These are phyloP conservation scores for Amniataba percoides DNA, from an alignment of 2,797 vertebrate genomes.

Conservation along the genomic window DNA sequence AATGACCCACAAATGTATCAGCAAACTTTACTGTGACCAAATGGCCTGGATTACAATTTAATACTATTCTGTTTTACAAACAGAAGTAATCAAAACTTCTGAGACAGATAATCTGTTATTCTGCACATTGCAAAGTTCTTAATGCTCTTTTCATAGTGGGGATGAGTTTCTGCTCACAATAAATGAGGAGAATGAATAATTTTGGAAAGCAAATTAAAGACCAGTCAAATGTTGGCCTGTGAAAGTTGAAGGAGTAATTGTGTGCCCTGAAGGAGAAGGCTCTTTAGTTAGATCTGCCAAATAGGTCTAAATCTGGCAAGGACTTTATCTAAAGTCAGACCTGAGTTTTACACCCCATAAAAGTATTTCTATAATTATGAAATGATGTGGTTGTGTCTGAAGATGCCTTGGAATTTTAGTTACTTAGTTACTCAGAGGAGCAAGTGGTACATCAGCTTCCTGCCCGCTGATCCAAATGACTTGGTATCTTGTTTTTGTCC, in stretches of 20 bases:
- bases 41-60: background rate
- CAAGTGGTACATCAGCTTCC: conserved; percentile 10
- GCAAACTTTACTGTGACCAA: background rate
- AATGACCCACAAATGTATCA: background rate
- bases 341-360: background rate
- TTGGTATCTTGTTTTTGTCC: conserved; percentile 63
- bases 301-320: conserved; percentile 53
- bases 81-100: background rate
- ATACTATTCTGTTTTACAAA: background rate
- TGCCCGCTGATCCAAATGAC: conserved; percentile 37
- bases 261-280: conserved; percentile 35
- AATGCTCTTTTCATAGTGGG: background rate
- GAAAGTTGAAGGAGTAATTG: conserved; percentile 45
- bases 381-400: background rate
- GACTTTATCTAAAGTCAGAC: conserved; percentile 33
- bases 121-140: background rate
- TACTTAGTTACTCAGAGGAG: background rate
- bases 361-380: conserved; percentile 28
- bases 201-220: conserved; percentile 32
- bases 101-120: background rate
- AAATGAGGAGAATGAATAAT: conserved; percentile 30
- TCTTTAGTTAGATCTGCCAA: conserved; percentile 59
- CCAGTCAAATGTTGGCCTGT: conserved; percentile 56
- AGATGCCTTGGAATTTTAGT: background rate
- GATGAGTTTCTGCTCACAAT: conserved; percentile 9